Conservation (phyloP, 2,113 vertebrate genomes). For the Zapornia atra region DNA sequence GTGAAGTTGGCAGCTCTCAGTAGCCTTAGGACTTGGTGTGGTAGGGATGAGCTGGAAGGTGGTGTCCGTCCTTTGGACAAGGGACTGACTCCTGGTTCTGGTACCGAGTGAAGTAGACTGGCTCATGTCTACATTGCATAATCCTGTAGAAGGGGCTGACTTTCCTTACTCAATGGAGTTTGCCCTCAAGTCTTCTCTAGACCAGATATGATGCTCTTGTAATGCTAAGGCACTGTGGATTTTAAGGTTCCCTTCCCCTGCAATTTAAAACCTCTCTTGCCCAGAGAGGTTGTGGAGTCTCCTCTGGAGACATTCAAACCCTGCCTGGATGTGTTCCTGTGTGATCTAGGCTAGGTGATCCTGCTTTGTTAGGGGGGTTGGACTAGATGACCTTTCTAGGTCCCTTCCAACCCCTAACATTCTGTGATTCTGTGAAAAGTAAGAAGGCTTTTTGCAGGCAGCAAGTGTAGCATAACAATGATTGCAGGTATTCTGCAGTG, state of each 20-base stretch:
- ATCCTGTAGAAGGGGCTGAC: neutral
- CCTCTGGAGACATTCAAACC: too few species aligned
- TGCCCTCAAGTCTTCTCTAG: neutral
- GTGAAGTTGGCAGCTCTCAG: neutral
- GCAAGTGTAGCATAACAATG: accelerated
- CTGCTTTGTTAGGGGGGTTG: too few species aligned
- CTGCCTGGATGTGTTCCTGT: too few species aligned
- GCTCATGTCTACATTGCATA: neutral
- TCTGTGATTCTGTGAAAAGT: neutral
- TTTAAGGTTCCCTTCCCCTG: neutral
- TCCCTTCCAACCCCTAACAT: too few species aligned
- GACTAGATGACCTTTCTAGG: too few species aligned
- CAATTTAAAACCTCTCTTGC: neutral
- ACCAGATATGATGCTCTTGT: neutral
- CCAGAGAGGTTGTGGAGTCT: too few species aligned
- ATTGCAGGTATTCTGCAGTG: accelerated
- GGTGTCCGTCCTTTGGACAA: neutral
- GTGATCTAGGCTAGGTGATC: too few species aligned
- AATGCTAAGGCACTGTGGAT: neutral
- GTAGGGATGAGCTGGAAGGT: neutral
- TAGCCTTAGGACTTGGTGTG: neutral
- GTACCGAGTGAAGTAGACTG: accelerated
- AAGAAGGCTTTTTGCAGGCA: neutral
- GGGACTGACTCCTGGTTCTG: neutral
- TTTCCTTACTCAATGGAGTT: neutral